Evolutionary conservation across 1,140 invertebrate genomes (phyloP).

Genomic region (Drosophila oshimai): DNA sequence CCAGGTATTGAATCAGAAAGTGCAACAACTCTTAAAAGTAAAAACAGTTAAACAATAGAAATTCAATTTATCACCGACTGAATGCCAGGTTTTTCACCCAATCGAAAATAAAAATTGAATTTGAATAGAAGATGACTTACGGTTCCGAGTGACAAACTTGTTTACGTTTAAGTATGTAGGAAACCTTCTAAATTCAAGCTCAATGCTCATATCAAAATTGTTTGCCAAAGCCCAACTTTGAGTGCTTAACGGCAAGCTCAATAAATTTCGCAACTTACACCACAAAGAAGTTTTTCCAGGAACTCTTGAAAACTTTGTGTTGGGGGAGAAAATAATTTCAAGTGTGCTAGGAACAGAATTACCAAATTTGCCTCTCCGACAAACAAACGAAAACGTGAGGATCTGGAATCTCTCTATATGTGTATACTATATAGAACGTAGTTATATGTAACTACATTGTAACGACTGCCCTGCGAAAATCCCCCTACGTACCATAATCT

Average conservation of each 20-base stretch:
- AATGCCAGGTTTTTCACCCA: not conserved
- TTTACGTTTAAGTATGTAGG: slow-evolving; percentile 20
- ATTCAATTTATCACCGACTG: slow-evolving; percentile 42
- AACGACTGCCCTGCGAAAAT: slow-evolving; percentile 22
- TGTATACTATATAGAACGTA: not conserved
- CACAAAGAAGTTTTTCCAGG: slow-evolving; percentile 21
- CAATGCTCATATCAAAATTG: slow-evolving; percentile 17
- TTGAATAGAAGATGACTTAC: not conserved
- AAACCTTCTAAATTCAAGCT: slow-evolving; percentile 4
- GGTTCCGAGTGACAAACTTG: slow-evolving; percentile 11
- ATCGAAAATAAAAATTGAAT: not conserved
- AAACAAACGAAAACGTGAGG: slow-evolving; percentile 40
- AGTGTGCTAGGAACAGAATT: slow-evolving; percentile 34
- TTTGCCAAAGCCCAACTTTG: slow-evolving; percentile 21
- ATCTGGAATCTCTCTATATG: slow-evolving; percentile 29
- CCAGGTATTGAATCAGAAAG: slow-evolving; percentile 31
- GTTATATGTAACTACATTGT: slow-evolving; percentile 32
- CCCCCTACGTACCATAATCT: slow-evolving; percentile 60
- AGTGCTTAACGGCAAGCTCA: slow-evolving; percentile 33
- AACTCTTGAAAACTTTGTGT: slow-evolving; percentile 12
- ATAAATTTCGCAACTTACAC: slow-evolving; percentile 31
- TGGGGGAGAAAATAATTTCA: slow-evolving; percentile 18
- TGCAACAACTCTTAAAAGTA: not conserved
- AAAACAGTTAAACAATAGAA: slow-evolving; percentile 3
- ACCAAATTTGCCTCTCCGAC: slow-evolving; percentile 40